Base-by-base conservation (phyloP, 2,797 vertebrate genomes). In the Dendrocincla fuliginosa region DNA sequence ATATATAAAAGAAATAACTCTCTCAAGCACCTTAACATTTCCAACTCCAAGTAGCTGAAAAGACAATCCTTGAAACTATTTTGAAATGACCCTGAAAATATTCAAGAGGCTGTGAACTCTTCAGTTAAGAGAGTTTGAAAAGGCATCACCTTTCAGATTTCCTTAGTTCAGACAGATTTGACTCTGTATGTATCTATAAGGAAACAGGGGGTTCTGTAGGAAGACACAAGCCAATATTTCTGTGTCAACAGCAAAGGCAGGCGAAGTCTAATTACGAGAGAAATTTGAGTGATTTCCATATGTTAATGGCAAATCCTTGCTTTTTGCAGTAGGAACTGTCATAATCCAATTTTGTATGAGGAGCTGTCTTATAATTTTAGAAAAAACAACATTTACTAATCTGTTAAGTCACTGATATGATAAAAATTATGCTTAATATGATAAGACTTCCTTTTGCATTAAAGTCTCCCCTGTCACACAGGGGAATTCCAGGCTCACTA, bases 281-380 rank as follows among this genome's bases (percentile, higher is more conserved):
- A 92, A 89, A 85, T 85, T 53, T 92, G 80, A 85, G 61, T 74
- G 60, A 81, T 87, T 94, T 96, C 82, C 78, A 25, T 75, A 83
- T 41, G 63, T 81, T 92, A 87, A 80, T 73, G 69, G 71, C 53
- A 95, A 92, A 87, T 76, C 74, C 35, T 90, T 70, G 75, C 13
- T 80, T 94, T 84, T 57, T 88, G 63, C 86, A 55, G 20, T 71
- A 59, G 30, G 64, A 91, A 85, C 75, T 33, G 71, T 39, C 56
- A 83, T 90, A 93, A 96, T 92, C 92, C 69, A 85, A 89, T 96
- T 96, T 87, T 47, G 2, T 83, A 56, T 89, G 82, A 61, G 84
- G 55, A 85, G 50, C 78, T 95, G 78, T 39, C 68, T 81, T 68
- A 76, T 28, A 70, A 75, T 71, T 94, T 89, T 25, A 87, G 57